Base-by-base conservation (phyloP, 1,140 invertebrate genomes). In the Philotrypesis tridentata region DNA sequence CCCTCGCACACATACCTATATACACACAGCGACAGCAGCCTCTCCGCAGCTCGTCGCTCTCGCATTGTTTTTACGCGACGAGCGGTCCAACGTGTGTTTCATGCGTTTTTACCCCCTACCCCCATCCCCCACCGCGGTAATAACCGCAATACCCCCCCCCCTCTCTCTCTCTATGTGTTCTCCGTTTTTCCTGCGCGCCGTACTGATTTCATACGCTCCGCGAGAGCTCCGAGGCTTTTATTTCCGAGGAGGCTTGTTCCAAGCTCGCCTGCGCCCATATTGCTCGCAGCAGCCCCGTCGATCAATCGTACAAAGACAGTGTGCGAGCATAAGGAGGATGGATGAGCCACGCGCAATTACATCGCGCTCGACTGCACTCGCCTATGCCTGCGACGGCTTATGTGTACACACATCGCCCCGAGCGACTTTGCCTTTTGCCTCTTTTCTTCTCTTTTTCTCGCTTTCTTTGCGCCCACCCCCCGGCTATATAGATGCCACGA, bases 1-100 rank as follows among this genome's bases (percentile, higher is more conserved):
- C 11, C 1, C 40, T 21, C 21, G 48, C 11, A 43, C 12, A 43
- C 40, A 11, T 17, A 17, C 48, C 17, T 6, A 55, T 6, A 17
- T 17, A 17, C 48, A n/a, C 48, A n/a, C 21, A 8, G 9, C 27
- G 48, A 23, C 23, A 17, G 72, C 37, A 9, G 21, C 37, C 40
- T n/a, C 48, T 74, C 27, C n/a, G 11, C 48, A 31, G 48, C 72
- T 74, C 72, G 43, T 72, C 25, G 23, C 21, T 25, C 31, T n/a
- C 27, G 43, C 43, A 79, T 79, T 79, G 77, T 79, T 79, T 79
- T 79, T 79, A 79, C 31, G 48, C 68, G 31, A 27, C 65, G 60
- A 78, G 33, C 75, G 61, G 1, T 14, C 23, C 31, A 25, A 23
- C 70, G 12, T 43, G 60, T 43, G 31, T 72, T 60, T 71, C 48